These are phyloP conservation scores for Gadopsis marmoratus DNA, from an alignment of 2,797 vertebrate species.

Conservation along the genomic window DNA sequence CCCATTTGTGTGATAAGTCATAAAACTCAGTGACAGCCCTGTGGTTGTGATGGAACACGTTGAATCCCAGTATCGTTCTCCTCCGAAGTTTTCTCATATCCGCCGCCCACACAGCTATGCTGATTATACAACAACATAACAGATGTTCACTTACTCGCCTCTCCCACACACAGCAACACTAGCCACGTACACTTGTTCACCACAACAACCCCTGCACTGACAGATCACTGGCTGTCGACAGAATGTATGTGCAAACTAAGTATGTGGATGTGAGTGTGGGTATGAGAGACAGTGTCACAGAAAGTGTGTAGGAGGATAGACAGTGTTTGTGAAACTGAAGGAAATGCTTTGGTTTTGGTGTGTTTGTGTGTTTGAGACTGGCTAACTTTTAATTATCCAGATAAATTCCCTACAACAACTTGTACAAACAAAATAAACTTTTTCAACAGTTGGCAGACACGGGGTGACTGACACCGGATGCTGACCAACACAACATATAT, in stretches of 20 bases:
- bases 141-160: conserved; percentile 73
- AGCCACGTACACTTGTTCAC: conserved; percentile 60
- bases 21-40: conserved; percentile 43
- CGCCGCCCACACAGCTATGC: conserved; percentile 62
- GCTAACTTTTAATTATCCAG: conserved; percentile 33
- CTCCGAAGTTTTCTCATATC: conserved; percentile 59
- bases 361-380: not conserved
- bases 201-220: conserved; percentile 41
- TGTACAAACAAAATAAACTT: not conserved
- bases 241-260: conserved; percentile 18
- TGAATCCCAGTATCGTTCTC: conserved; percentile 38
- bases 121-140: conserved; percentile 74
- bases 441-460: conserved; percentile 20
- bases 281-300: conserved; percentile 20
- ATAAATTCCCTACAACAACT: conserved; percentile 7
- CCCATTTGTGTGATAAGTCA: conserved; percentile 58
- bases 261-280: conserved; percentile 10
- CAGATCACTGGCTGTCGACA: conserved; percentile 33
- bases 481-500: conserved; percentile 14
- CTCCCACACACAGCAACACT: conserved; percentile 69
- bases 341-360: conserved; percentile 5
- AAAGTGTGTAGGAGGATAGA: conserved; percentile 33
- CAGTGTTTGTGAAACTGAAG: conserved; percentile 16
- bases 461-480: not conserved
- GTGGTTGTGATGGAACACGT: conserved; percentile 49